Evolutionary conservation across 2,113 vertebrate species (phyloP).

Genomic region (Thermophis baileyi): DNA sequence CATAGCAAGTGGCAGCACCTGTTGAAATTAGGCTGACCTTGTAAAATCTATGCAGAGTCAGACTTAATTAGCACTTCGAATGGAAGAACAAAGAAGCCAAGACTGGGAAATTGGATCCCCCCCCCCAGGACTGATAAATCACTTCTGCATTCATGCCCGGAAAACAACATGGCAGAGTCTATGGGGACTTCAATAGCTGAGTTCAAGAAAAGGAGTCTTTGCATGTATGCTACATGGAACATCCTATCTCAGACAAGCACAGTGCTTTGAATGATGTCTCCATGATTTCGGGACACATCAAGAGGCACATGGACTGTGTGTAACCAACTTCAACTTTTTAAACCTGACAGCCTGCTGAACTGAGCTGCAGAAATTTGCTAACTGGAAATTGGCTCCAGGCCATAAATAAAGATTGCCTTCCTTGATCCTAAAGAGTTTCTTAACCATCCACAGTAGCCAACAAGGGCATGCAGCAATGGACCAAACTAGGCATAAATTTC

Average conservation of each 20-base stretch:
- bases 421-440: background rate
- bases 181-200: background rate
- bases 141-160: background rate
- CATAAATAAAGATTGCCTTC: background rate
- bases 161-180: background rate
- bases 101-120: background rate
- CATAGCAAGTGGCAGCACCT: background rate
- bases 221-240: background rate
- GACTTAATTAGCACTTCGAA: background rate
- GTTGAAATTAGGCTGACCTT: background rate
- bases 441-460: background rate
- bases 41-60: background rate
- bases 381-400: background rate
- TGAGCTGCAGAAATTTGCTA: background rate
- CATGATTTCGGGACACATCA: background rate
- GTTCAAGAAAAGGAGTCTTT: background rate
- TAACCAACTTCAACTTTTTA: background rate
- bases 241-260: background rate
- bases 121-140: background rate
- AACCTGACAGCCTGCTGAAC: background rate
- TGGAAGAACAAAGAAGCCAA: background rate
- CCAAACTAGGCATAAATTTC: background rate
- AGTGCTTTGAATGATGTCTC: background rate
- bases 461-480: background rate
- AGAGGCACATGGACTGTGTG: background rate